phyloP scores from a whole-genome alignment of 2,888 invertebrate genomes.

The Apodemia zela region DNA sequence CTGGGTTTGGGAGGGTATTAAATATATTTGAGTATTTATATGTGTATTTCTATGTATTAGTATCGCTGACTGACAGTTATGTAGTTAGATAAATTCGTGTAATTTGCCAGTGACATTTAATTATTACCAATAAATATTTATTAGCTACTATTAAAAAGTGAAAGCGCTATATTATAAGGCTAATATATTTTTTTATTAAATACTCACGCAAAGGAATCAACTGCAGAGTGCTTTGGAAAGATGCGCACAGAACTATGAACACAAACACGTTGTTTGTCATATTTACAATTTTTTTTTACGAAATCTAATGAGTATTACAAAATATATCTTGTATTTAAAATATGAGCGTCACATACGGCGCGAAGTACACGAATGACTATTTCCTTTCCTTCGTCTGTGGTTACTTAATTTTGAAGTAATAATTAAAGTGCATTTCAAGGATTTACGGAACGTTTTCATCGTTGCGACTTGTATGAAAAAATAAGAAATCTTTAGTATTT shows the following conservation, averaged over 20 bases:
- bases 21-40: no score
- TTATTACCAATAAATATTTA: no score
- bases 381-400: conserved; percentile 32
- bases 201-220: conserved; percentile 67
- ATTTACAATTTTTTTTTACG: conserved; percentile 17
- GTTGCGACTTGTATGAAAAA: conserved; percentile 28
- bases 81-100: no score
- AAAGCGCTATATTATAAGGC: no score
- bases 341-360: conserved; percentile 43
- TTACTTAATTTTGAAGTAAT: conserved; percentile 52
- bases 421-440: conserved; percentile 64
- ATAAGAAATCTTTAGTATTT: no score
- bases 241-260: conserved; percentile 48
- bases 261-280: conserved; percentile 35
- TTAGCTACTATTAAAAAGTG: no score
- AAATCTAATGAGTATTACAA: conserved; percentile 20
- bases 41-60: no score
- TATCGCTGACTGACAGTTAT: no score
- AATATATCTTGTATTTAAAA: conserved; percentile 21
- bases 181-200: conserved; percentile 2
- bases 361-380: conserved; percentile 49
- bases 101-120: no score
- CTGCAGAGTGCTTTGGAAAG: conserved; percentile 55
- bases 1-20: no score
- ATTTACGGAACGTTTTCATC: conserved; percentile 45